Conservation (phyloP, 1,140 invertebrate species). For the Metopolophium dirhodum region DNA sequence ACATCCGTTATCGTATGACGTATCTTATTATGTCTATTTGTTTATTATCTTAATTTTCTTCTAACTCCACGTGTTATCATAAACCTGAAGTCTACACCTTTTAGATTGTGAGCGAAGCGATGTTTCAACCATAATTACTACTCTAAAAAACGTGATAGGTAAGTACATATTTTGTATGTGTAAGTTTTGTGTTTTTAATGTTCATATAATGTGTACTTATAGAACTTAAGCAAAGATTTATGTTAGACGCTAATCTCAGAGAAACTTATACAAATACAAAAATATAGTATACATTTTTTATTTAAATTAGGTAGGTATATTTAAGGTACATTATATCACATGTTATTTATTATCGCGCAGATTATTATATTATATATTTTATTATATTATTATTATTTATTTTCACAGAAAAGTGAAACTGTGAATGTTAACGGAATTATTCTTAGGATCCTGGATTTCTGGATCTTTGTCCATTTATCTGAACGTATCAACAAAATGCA, state of each 20-base stretch:
- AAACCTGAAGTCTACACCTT: no score
- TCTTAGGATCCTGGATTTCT: neutral
- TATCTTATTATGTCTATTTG: neutral
- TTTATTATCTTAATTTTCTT: neutral
- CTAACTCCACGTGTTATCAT: neutral
- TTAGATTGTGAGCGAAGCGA: no score
- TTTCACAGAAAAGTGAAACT: neutral
- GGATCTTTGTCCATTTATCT: neutral
- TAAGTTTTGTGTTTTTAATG: neutral
- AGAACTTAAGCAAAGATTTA: neutral
- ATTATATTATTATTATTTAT: neutral
- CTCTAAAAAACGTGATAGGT: neutral
- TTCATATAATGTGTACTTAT: neutral
- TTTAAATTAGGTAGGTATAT: no score
- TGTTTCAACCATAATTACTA: no score
- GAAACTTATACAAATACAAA: neutral
- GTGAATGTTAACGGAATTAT: neutral
- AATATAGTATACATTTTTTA: neutral
- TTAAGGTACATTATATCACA: neutral
- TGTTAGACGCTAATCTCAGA: neutral
- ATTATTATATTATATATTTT: no score
- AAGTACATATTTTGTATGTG: neutral
- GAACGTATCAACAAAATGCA: neutral
- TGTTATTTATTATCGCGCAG: neutral
- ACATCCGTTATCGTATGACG: neutral